Conservation (phyloP, 2,113 vertebrate genomes). For the Petrocephalus microphthalmus region DNA sequence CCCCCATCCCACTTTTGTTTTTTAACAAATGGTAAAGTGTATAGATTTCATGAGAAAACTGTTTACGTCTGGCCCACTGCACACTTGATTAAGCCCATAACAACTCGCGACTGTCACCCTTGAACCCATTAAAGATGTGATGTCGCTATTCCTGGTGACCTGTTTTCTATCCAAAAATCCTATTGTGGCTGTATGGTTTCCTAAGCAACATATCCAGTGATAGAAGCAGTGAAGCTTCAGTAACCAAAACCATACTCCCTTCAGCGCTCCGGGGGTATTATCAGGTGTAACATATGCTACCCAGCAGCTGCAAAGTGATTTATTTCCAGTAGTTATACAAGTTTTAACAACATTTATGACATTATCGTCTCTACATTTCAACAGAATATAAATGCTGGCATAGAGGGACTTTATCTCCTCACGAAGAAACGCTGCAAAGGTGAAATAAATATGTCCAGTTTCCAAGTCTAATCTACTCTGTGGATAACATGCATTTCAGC, state of each 20-base stretch:
- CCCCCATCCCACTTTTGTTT: not conserved
- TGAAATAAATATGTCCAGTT: not conserved
- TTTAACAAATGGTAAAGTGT: not conserved
- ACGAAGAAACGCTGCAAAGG: not conserved
- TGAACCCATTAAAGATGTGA: slow-evolving; percentile 2
- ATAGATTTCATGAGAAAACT: not conserved
- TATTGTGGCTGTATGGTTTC: not conserved
- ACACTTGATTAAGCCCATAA: not conserved
- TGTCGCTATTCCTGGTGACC: not conserved
- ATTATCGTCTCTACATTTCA: not conserved
- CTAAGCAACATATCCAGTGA: not conserved
- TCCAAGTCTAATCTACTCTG: not conserved
- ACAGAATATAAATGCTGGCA: not conserved
- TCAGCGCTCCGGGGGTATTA: not conserved
- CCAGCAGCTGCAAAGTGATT: slow-evolving; percentile 9
- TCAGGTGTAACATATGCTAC: not conserved
- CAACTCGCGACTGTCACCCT: not conserved
- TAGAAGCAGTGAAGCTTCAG: not conserved
- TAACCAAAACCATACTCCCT: not conserved
- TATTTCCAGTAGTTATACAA: not conserved
- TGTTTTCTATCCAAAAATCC: not conserved
- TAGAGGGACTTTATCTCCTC: not conserved
- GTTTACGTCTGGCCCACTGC: not conserved
- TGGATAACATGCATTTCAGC: not conserved
- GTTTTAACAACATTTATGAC: not conserved